These are phyloP conservation scores for Pollenia labialis DNA, from an alignment of 2,888 invertebrate genomes.

Conservation along the genomic window DNA sequence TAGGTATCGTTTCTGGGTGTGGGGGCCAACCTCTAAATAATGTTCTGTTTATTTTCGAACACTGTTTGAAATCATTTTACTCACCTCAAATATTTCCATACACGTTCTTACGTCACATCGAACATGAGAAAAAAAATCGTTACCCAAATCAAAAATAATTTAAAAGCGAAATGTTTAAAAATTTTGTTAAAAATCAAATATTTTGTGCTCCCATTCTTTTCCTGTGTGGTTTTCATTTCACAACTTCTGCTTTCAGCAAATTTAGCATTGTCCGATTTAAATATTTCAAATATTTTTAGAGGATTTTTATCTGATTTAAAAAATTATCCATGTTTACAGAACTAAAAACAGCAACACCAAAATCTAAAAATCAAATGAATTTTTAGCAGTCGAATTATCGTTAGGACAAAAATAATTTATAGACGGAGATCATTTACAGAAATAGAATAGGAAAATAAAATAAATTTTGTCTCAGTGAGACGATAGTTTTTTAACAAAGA, in stretches of 20 bases:
- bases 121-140: neutral
- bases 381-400: slow-evolving; percentile 54
- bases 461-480: slow-evolving; percentile 11
- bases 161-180: neutral
- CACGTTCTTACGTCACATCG: neutral
- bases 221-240: slow-evolving; percentile 67
- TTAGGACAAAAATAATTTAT: slow-evolving; percentile 64
- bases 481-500: slow-evolving; percentile 18
- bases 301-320: slow-evolving; percentile 56
- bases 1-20: no score
- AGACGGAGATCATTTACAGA: slow-evolving; percentile 48
- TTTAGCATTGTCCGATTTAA: slow-evolving; percentile 52
- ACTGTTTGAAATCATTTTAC: no score
- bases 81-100: no score
- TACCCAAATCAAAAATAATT: neutral
- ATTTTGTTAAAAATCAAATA: neutral
- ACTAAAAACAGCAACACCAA: slow-evolving; percentile 20
- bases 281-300: slow-evolving; percentile 66
- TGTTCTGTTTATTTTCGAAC: neutral
- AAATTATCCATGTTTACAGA: slow-evolving; percentile 42
- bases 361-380: slow-evolving; percentile 40
- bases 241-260: slow-evolving; percentile 49
- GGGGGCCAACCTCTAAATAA: neutral
- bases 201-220: slow-evolving; percentile 47
- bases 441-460: slow-evolving; percentile 48